Base-by-base conservation (phyloP, 2,113 vertebrate species). In the Microcebus lehilahytsara region DNA sequence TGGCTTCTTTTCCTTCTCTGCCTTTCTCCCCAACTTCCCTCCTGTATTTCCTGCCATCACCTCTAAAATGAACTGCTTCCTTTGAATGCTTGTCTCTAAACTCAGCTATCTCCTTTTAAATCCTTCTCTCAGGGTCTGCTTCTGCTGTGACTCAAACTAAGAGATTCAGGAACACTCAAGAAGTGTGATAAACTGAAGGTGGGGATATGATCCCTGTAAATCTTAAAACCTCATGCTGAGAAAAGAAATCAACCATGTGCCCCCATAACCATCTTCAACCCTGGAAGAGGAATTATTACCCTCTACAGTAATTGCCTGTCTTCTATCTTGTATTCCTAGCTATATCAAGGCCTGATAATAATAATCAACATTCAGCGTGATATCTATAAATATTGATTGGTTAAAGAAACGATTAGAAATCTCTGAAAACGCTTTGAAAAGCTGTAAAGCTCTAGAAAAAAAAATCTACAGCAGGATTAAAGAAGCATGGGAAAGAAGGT, bases 281-380 rank as follows among this genome's bases (percentile, higher is more conserved):
- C 9, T 22, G 17, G 3, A 13, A 27, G 64, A 34, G 10, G 53
- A 60, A 34, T 66, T 37, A 72, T 7, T 78, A 5, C 5, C 11
- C 0, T 85, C 11, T 49, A 0, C 27, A 4, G 25, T 4, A n/a
- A 53, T 12, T 46, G 14, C 13, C 10, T 64, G 0, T 16, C 67
- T 74, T 87, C 14, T 42, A 80, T 8, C 3, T 80, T 62, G 17
- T 42, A 89, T 71, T 84, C 34, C 27, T 32, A 53, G 1, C 58
- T 49, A 79, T 9, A 37, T 53, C 25, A 95, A 53, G 32, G 0
- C 1, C 17, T 93, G 75, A 22, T 30, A 34, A 74, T 84, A 93
- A 27, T 37, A 69, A 25, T 56, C 67, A 66, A n/a, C 37, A 56
- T 72, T 60, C 34, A 37, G 11, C 14, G 10, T 32, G 14, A 6